Conservation (phyloP, 2,888 invertebrate species). For the Agelastica alni region DNA sequence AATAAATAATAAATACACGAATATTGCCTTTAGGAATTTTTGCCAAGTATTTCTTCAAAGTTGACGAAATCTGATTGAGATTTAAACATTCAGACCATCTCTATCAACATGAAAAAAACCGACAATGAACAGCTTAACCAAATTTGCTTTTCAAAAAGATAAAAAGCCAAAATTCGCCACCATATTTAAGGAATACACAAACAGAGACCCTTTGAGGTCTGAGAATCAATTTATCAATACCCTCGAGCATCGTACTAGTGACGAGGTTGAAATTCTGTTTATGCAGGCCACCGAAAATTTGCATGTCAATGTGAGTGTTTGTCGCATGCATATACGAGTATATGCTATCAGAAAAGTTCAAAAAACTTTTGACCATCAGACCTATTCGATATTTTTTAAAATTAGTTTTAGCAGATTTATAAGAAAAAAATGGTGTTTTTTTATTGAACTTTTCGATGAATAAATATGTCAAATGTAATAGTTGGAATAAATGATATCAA, state of each 20-base stretch:
- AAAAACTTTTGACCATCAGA: slow-evolving; percentile 21
- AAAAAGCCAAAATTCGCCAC: slow-evolving; percentile 22
- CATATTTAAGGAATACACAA: slow-evolving; percentile 32
- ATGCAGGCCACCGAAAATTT: slow-evolving; percentile 37
- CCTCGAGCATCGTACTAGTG: slow-evolving; percentile 27
- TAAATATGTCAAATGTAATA: no score
- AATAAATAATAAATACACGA: neutral
- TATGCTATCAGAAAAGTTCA: slow-evolving; percentile 34
- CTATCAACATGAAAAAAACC: no score
- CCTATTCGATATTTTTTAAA: no score
- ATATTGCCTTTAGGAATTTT: neutral
- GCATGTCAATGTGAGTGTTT: slow-evolving; percentile 34
- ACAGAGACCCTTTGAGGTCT: slow-evolving; percentile 34
- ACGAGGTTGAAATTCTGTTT: slow-evolving; percentile 41
- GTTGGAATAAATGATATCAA: no score
- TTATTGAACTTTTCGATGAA: no score
- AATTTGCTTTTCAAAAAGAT: neutral
- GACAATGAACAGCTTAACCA: neutral
- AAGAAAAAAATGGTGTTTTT: no score
- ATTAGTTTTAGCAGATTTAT: no score
- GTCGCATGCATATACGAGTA: slow-evolving; percentile 27
- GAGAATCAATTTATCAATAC: slow-evolving; percentile 34
- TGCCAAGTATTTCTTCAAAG: no score
- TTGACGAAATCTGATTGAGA: no score
- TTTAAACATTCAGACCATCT: no score